Evolutionary conservation across 1,140 invertebrate genomes (phyloP), one percentile per base, ranked within the genome.

Genomic region (Spodoptera frugiperda): DNA sequence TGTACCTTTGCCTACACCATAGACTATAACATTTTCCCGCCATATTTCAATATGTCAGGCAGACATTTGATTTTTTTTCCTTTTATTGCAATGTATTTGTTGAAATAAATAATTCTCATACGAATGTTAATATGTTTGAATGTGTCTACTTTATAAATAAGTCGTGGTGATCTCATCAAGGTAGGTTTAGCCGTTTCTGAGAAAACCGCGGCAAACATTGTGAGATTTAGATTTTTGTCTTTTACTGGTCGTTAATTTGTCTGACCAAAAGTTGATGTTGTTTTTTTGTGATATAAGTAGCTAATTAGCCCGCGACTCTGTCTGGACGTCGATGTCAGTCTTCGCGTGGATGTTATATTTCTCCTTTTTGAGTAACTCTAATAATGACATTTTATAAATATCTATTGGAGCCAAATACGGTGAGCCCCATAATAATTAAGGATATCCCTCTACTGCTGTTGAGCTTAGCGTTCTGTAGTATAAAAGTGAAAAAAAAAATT

Each of bases 101-200:
- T 55, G 19, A 25, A 21, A 2, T 10, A 21, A 25, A 25, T 55
- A 55, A 25, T 11, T 21, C 21, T 21, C 9, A 21, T 21, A 12
- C 14, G 33, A 57, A 57, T 30, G 21, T 25, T 30, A 57, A 57
- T 57, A 11, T 57, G 21, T 57, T 4, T 10, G 33, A 25, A 25
- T 25, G 5, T 25, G 33, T 39, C 33, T 19, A 39, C 5, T 63
- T 44, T 11, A 63, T 5, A 39, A 11, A 63, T 5, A 39, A 11
- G 5, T 15, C 17, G 10, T 44, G 59, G 12, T 44, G 59, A 63
- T 44, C 39, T 63, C 59, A 63, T 63, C 44, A 3, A 33, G 9
- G 33, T 30, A 30, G 12, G 59, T 63, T 61, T 12, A 44, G 57
- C n/a, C 57, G 57, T 61, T 61, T 61, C 57, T 44, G 33, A 61